phyloP scores from a whole-genome alignment of 2,113 vertebrate genomes.

The Microcebus murinus region DNA sequence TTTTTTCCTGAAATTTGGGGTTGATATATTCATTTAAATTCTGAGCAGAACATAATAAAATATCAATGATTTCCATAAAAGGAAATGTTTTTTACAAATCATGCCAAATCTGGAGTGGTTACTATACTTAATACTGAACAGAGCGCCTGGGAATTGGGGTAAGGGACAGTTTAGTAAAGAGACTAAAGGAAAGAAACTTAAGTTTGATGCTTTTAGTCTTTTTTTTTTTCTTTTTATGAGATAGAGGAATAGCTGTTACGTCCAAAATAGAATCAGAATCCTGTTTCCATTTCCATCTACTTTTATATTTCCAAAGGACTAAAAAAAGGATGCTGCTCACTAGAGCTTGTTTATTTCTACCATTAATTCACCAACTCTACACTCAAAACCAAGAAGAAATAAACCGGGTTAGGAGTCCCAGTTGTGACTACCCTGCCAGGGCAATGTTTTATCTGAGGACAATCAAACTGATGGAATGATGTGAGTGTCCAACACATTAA shows the following conservation, averaged over 20 bases:
- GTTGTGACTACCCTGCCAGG: background rate
- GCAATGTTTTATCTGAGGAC: background rate
- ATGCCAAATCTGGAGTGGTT: background rate
- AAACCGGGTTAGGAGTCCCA: background rate
- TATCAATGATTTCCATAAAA: background rate
- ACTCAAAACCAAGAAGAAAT: background rate
- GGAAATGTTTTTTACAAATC: background rate
- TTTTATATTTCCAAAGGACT: background rate
- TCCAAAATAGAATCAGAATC: conserved; percentile 36
- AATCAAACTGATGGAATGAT: background rate
- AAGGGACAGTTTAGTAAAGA: background rate
- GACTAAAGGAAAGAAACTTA: background rate
- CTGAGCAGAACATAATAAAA: background rate
- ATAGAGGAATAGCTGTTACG: background rate
- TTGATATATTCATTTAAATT: background rate
- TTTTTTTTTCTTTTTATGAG: background rate
- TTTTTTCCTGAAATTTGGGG: background rate
- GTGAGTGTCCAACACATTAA: background rate
- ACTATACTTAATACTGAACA: background rate
- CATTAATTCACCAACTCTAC: background rate
- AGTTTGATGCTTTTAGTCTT: background rate
- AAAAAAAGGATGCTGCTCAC: background rate
- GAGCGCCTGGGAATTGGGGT: background rate
- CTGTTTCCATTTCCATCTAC: background rate
- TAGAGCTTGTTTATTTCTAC: background rate